Base-by-base conservation (phyloP, 92 coral and sea anemone species). In the Chrysogorgia sp. region DNA sequence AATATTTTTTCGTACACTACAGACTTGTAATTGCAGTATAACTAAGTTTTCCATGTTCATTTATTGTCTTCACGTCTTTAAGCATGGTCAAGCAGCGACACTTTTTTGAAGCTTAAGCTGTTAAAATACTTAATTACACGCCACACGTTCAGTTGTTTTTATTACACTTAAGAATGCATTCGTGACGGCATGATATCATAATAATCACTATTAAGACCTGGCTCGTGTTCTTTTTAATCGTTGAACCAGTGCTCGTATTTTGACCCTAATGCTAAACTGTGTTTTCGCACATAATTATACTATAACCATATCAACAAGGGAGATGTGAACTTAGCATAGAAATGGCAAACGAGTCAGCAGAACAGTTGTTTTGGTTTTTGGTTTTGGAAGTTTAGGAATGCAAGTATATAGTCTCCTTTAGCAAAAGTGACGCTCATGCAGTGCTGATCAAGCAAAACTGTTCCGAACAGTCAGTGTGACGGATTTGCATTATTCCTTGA, bases 101-200 rank as follows among this genome's bases (percentile, higher is more conserved):
- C 2, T 63, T 67, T 41, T 20, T 17, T 20, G 1, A 53, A 10
- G 55, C 35, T 69, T 48, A 19, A 69, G 13, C 30, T 15, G 34
- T 47, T 15, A 6, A n/a, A n/a, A n/a, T n/a, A n/a, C n/a, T n/a
- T n/a, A 6, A 47, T 68, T 28, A 68, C 55, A 34, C 31, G 6
- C 33, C 24, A 35, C 76, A n/a, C n/a, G n/a, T n/a, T n/a, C n/a
- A 69, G 60, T 69, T 47, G 60, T 69, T 69, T 63, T 67, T 28
- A 69, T 26, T 47, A 37, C 76, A 25, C 59, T 69, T 45, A 30
- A 67, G n/a, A n/a, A n/a, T n/a, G 34, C 76, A 47, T 24, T 45
- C 48, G n/a, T 65, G 72, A 35, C 17, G 14, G 52, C 24, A 14
- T 34, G 52, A 65, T 49, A 35, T 69, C 40, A 69, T 0, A 47